Evolutionary conservation across 1,140 invertebrate genomes (phyloP).

Genomic region (Parapsyche elsis): DNA sequence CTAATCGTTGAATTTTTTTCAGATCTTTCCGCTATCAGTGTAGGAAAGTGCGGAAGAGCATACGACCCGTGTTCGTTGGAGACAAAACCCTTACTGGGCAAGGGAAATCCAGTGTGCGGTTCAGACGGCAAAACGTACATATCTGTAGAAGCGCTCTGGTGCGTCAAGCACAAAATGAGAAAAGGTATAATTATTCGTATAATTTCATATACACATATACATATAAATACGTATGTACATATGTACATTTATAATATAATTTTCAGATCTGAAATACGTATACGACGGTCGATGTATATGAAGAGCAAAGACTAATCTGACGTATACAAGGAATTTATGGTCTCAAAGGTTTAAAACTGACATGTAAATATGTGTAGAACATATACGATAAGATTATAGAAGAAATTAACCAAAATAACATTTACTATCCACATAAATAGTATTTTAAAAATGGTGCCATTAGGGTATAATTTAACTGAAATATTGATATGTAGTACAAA

Average conservation of each 20-base stretch:
- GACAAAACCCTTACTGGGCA: slow-evolving; percentile 50
- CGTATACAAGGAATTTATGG: too few relatives aligned
- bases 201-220: background rate
- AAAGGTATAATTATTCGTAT: slow-evolving; percentile 43
- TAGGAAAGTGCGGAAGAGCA: slow-evolving; percentile 55
- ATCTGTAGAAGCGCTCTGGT: slow-evolving; percentile 58
- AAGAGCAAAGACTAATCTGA: background rate
- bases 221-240: slow-evolving; percentile 41
- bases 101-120: slow-evolving; percentile 57
- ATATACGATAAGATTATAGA: too few relatives aligned
- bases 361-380: too few relatives aligned
- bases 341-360: too few relatives aligned
- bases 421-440: too few relatives aligned
- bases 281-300: slow-evolving; percentile 55
- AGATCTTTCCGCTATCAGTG: slow-evolving; percentile 58
- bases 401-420: too few relatives aligned
- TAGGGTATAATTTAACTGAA: background rate
- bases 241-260: slow-evolving; percentile 42
- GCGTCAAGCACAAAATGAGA: slow-evolving; percentile 51
- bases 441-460: background rate
- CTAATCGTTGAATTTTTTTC: slow-evolving; percentile 11
- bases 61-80: slow-evolving; percentile 57
- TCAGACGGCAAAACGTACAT: slow-evolving; percentile 57
- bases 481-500: too few relatives aligned
- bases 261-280: slow-evolving; percentile 53